These are phyloP conservation scores for Sebastes glaucus DNA, from an alignment of 2,797 vertebrate species.

Conservation along the genomic window DNA sequence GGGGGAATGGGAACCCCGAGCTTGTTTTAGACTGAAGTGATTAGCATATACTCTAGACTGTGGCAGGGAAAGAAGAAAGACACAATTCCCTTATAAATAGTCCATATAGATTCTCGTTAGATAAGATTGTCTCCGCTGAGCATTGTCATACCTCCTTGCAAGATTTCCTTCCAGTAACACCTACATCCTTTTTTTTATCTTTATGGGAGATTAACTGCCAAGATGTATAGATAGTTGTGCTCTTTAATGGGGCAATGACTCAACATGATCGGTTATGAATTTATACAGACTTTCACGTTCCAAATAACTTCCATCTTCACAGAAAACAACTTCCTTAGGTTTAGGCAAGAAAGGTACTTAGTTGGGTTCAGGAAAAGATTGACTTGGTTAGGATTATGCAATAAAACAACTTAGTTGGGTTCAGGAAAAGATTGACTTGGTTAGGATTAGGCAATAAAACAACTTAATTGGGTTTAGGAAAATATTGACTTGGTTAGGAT, in stretches of 20 bases:
- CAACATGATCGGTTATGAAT: not conserved
- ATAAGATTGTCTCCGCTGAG: constrained; percentile 14
- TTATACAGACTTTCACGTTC: not conserved
- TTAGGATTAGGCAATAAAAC: no score
- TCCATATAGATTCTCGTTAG: constrained; percentile 38
- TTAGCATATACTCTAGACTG: constrained; percentile 57
- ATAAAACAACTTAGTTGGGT: no score
- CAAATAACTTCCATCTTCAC: not conserved
- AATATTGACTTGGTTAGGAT: no score
- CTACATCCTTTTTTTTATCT: constrained; percentile 5
- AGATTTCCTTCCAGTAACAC: not conserved
- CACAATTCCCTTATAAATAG: constrained; percentile 42
- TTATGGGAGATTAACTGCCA: constrained; percentile 3
- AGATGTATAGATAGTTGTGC: not conserved
- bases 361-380: no score
- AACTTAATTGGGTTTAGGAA: no score
- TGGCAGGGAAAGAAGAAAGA: constrained; percentile 29
- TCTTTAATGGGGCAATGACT: not conserved
- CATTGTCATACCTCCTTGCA: constrained; percentile 11
- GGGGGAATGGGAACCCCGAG: constrained; percentile 37
- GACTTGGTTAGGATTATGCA: no score
- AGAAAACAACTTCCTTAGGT: no score
- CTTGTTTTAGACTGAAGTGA: constrained; percentile 57
- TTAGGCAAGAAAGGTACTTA: no score
- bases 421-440: no score